Evolutionary conservation across 2,888 invertebrate genomes (phyloP), one percentile per base, ranked within the genome.

Genomic region (Eilema depressum): DNA sequence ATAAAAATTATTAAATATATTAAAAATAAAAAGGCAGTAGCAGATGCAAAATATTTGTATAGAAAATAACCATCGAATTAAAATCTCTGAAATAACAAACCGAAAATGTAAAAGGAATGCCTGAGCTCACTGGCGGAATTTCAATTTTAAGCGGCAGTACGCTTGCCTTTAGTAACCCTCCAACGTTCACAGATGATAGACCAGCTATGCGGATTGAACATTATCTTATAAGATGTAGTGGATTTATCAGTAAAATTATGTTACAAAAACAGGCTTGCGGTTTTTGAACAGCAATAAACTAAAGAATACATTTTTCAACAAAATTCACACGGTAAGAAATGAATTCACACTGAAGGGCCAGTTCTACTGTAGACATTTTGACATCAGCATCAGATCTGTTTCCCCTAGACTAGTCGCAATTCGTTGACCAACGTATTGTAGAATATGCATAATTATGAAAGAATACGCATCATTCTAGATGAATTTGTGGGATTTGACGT

Each of bases 71-170:
- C 66, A 60, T 63, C 2, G 33, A 69, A 73, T 73, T 73, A 69
- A 72, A 73, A 69, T 73, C 47, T 63, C 20, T 60, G 30, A 8
- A 23, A 69, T 60, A 69, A 63, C 72, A 73, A 63, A 72, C 56
- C 28, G 47, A 63, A 69, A 73, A 73, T 73, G 66, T 69, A 67
- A 73, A 69, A 63, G 53, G 69, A 69, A 73, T 73, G 63, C 65
- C 68, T 71, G 57, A 68, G 62, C 47, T 66, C 72, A 56, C 69
- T 63, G 30, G 26, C 17, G 72, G 72, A 73, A 73, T 73, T 73
- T 67, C 69, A 73, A 73, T 73, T 73, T 66, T 66, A 69, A 69
- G 66, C 65, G 53, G 60, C 33, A 66, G 63, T 66, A 60, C 53
- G 53, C 60, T 66, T 60, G 63, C 57, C 59, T 60, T 61, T 63